Base-by-base conservation (phyloP, 35 echinoderm and acorn worm species). In the Holothuria glaberrima region DNA sequence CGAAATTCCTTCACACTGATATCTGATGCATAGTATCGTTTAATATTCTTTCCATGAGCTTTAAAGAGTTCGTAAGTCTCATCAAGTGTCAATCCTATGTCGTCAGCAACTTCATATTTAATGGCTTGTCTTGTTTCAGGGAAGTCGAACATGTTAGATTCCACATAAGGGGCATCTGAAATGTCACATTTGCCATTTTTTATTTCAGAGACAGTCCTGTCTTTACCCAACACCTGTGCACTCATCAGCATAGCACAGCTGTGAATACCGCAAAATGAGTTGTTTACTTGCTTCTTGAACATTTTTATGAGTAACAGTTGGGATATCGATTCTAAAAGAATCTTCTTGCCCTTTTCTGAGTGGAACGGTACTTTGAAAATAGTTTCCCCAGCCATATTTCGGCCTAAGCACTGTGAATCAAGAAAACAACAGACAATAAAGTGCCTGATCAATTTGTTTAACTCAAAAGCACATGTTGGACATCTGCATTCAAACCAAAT, bases 271-370 rank as follows among this genome's bases (percentile, higher is more conserved):
- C 94, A 92, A 80, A 90, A 95, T 9, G 90, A 68, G 30, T 89
- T 86, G 57, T 95, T 92, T 30, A 78, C 46, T 45, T 92, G 89
- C 30, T 95, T 90, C 33, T 92, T 83, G 86, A 95, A 95, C 22
- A 95, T 56, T 16, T 82, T 80, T 21, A 92, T 75, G 6, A 95
- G 48, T 9, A 85, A 77, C 61, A 88, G 90, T 30, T 86, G 54
- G 25, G 52, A 69, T 1, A 50, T 5, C 0, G 80, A 31, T 80
- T 86, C 88, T 28, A 32, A 35, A 14, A 94, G 81, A 56, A 94
- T 71, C 38, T 87, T 90, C 88, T 86, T 60, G 44, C 92, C 92
- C n/a, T 90, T 88, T 3, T 80, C 59, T 21, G 88, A 90, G 62
- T 74, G 87, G 78, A 93, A 89, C 35, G 86, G 86, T 32, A 93